These are phyloP conservation scores for Terrapene triunguis DNA, from an alignment of 2,113 vertebrate species.

Conservation along the genomic window DNA sequence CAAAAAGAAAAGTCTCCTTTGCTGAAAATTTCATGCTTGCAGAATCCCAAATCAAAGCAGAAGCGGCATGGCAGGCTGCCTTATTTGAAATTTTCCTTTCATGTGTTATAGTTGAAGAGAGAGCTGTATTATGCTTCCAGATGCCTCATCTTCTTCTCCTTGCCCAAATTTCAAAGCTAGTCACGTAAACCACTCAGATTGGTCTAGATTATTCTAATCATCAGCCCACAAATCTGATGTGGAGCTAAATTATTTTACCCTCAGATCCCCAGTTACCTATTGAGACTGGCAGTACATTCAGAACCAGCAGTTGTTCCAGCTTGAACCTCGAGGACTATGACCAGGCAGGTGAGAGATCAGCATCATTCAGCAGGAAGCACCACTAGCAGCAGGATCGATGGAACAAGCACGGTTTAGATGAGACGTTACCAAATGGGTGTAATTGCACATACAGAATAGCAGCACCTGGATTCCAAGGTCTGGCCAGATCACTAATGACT, in stretches of 20 bases:
- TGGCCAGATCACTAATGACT: background rate
- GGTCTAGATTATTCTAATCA: accelerated
- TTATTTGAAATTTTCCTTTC: accelerated
- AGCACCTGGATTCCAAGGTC: background rate
- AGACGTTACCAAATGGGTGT: constrained; percentile 1
- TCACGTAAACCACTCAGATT: background rate
- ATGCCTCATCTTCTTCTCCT: accelerated
- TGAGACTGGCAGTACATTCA: constrained; percentile 61
- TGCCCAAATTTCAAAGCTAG: background rate
- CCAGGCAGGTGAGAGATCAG: constrained; percentile 36
- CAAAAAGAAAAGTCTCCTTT: background rate
- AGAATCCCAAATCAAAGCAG: background rate
- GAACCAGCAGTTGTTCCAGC: constrained; percentile 38
- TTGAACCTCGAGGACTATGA: constrained; percentile 25
- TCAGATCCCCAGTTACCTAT: constrained; percentile 8
- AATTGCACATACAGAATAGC: constrained; percentile 33
- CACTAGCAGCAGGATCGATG: background rate
- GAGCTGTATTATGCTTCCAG: accelerated
- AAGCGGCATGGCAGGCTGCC: accelerated
- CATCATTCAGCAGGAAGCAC: constrained; percentile 29
- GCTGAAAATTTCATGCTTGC: background rate
- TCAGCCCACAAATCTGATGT: background rate
- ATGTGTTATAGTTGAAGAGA: accelerated
- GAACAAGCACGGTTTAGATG: background rate
- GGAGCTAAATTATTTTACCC: constrained; percentile 2